Evolutionary conservation across 2,888 invertebrate species (phyloP).

Genomic region (Acanthosepion pharaonis): DNA sequence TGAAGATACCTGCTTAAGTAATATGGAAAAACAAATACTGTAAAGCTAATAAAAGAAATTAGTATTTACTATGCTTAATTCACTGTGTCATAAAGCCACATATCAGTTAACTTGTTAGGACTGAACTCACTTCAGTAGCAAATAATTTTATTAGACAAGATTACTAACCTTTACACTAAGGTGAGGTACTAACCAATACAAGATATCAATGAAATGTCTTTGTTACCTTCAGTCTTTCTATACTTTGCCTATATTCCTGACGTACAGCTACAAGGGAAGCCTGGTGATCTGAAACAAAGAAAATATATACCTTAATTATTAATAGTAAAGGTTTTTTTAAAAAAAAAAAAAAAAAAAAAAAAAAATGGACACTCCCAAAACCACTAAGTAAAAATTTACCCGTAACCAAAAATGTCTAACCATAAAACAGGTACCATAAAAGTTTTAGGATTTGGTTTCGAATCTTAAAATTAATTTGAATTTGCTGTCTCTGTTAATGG

Average conservation of each 20-base stretch:
- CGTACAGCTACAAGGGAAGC: conserved; percentile 73
- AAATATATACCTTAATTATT: conserved; percentile 23
- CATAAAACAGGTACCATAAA: conserved; percentile 33
- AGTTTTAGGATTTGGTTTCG: neutral
- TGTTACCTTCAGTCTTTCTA: conserved; percentile 72
- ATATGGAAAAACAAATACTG: too few species aligned
- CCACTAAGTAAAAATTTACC: neutral
- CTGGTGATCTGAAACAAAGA: conserved; percentile 64
- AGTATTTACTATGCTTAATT: too few species aligned
- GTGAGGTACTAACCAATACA: neutral
- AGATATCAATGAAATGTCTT: neutral
- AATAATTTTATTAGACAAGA: too few species aligned
- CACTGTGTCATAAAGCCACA: too few species aligned
- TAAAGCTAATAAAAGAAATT: too few species aligned
- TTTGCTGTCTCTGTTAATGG: too few species aligned
- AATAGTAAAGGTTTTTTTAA: neutral
- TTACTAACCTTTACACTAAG: too few species aligned
- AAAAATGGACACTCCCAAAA: neutral
- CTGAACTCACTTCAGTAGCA: too few species aligned
- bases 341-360: neutral
- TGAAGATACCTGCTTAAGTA: too few species aligned
- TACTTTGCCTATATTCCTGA: conserved; percentile 75
- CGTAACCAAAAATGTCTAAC: neutral
- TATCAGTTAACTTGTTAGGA: too few species aligned
- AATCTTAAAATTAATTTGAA: neutral